Percentiles rank a stretch among this genome's conserved stretches.
Evolutionary conservation across 1,140 invertebrate species (phyloP).

Genomic region (Euura saliciscinereae): DNA sequence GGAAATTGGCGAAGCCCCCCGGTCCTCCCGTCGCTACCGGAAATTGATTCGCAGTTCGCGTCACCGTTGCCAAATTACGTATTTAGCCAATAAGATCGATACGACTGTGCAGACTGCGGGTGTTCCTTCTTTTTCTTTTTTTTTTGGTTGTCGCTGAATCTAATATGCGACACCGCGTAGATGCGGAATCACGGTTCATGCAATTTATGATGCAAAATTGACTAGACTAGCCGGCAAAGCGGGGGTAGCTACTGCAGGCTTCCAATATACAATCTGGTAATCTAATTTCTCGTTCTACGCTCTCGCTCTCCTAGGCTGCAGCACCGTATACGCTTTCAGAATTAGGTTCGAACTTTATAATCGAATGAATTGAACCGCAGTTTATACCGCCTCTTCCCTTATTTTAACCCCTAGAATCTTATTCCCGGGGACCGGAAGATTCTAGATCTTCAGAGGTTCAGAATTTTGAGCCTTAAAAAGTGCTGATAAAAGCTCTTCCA

Average conservation of each 20-base stretch:
- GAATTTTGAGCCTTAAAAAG: too few species aligned
- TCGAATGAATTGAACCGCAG: too few species aligned
- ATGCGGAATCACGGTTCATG: background rate
- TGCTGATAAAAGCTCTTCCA: too few species aligned
- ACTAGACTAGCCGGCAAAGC: background rate
- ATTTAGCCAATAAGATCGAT: conserved; percentile 1
- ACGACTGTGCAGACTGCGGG: background rate
- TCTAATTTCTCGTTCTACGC: background rate
- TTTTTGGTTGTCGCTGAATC: too few species aligned
- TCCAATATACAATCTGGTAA: background rate
- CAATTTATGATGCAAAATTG: background rate
- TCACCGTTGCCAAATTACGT: conserved; percentile 1
- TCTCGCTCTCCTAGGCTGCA: too few species aligned
- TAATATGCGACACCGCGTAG: background rate
- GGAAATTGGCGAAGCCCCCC: background rate
- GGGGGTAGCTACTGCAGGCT: background rate
- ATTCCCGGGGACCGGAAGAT: too few species aligned
- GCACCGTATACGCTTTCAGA: too few species aligned
- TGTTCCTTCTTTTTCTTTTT: background rate
- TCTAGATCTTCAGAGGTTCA: too few species aligned
- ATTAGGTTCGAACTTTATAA: too few species aligned
- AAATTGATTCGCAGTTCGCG: conserved; percentile 1
- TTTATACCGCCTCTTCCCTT: too few species aligned
- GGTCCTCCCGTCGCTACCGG: background rate
- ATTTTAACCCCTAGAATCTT: too few species aligned